These are phyloP conservation scores for Glyphotaelius pellucidus DNA, from an alignment of 2,888 invertebrate genomes.

Conservation along the genomic window DNA sequence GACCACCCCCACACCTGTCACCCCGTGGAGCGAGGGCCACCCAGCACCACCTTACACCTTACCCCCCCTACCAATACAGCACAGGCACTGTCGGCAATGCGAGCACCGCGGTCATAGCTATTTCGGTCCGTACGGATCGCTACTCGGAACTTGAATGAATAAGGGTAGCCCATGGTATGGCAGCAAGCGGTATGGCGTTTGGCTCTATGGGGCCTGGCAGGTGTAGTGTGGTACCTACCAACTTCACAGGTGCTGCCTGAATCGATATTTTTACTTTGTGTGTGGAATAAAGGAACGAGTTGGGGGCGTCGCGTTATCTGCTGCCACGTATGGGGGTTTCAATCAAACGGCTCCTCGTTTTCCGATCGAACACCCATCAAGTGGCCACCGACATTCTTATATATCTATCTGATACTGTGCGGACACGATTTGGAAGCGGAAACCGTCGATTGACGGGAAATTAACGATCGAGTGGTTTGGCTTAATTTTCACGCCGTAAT, in stretches of 20 bases:
- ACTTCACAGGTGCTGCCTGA: conserved; percentile 58
- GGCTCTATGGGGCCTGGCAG: conserved; percentile 69
- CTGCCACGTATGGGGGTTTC: conserved; percentile 46
- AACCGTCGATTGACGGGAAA: conserved; percentile 9
- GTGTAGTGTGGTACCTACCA: conserved; percentile 49
- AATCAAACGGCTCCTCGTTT: conserved; percentile 47
- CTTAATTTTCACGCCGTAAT: conserved; percentile 26
- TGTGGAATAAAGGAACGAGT: conserved; percentile 59
- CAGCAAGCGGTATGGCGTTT: conserved; percentile 85
- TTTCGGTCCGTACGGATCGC: conserved; percentile 41
- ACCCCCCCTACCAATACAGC: conserved; percentile 5
- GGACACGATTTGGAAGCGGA: conserved; percentile 23
- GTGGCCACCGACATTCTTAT: not conserved
- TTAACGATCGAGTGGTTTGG: conserved; percentile 40
- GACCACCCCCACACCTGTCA: conserved; percentile 61
- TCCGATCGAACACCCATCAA: conserved; percentile 2
- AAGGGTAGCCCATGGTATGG: conserved; percentile 80
- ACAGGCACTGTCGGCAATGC: conserved; percentile 2
- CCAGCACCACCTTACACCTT: not conserved
- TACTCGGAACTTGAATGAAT: conserved; percentile 80
- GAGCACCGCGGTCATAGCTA: conserved; percentile 38
- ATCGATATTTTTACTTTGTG: conserved; percentile 64
- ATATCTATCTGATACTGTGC: not conserved
- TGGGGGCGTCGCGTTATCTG: conserved; percentile 58
- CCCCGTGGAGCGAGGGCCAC: conserved; percentile 18